Base-by-base conservation (phyloP, 2,888 invertebrate genomes). In the Trissonchulus sp. region DNA sequence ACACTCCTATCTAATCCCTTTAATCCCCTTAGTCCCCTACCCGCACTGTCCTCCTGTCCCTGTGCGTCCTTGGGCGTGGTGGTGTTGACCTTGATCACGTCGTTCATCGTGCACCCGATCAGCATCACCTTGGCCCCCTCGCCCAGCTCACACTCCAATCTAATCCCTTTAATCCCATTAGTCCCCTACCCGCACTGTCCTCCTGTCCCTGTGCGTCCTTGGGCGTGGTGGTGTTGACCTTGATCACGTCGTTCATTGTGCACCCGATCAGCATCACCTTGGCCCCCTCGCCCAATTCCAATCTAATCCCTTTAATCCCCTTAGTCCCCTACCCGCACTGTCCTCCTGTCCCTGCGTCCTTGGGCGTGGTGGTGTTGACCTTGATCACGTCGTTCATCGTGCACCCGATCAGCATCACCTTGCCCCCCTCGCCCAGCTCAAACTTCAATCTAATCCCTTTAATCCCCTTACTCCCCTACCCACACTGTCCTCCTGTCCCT, bases 261-360 rank as follows among this genome's bases (percentile, higher is more conserved):
- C 93, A 93, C 74, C 94, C 94, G 76, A 94, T 92, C 79, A 94
- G 90, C 93, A 94, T 92, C 73, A 94, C 90, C 88, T 94, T 94
- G 78, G 91, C 90, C 80, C 91, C 91, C 84, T 90, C 91, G 1
- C 89, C 89, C 65, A 94, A 89, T 73, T 93, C n/a, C n/a, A n/a
- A n/a, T n/a, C n/a, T n/a, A n/a, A n/a, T n/a, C n/a, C n/a, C n/a
- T n/a, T n/a, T n/a, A n/a, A n/a, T n/a, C n/a, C n/a, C n/a, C n/a
- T n/a, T n/a, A n/a, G n/a, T n/a, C n/a, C n/a, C n/a, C n/a, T n/a
- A n/a, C n/a, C n/a, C n/a, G n/a, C n/a, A n/a, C n/a, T n/a, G n/a
- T n/a, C n/a, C n/a, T 69, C 83, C 84, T 76, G 84, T 84, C 71
- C 83, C 80, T 15, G 84, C 77, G 38, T 82, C 83, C 74, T 82